Conservation (phyloP, 2,113 vertebrate genomes). For the Fukomys damarensis region DNA sequence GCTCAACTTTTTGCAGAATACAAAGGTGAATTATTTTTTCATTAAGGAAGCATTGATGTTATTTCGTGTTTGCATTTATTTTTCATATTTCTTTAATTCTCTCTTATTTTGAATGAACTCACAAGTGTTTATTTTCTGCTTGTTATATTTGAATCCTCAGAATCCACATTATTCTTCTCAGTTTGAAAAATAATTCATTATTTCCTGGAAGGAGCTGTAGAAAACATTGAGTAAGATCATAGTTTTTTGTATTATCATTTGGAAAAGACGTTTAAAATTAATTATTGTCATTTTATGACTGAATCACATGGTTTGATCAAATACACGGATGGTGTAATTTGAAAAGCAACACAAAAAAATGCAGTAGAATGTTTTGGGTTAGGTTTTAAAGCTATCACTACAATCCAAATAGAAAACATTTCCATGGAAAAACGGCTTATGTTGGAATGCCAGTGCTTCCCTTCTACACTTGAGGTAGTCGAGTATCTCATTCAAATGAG, state of each 20-base stretch:
- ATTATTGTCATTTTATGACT: background rate
- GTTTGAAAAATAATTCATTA: background rate
- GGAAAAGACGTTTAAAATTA: background rate
- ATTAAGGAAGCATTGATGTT: background rate
- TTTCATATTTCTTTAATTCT: background rate
- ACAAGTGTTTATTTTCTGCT: background rate
- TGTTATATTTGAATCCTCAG: background rate
- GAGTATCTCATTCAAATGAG: background rate
- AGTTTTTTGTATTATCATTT: background rate
- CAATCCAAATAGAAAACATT: slow-evolving; percentile 14
- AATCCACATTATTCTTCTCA: background rate
- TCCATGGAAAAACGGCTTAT: background rate
- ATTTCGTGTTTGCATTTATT: background rate
- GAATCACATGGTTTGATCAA: background rate
- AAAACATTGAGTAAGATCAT: background rate
- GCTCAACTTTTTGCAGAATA: background rate
- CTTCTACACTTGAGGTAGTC: slow-evolving; percentile 20
- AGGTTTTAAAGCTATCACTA: background rate
- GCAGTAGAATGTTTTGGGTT: background rate
- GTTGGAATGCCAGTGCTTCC: background rate
- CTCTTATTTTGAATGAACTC: background rate
- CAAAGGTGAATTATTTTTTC: background rate
- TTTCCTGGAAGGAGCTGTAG: background rate
- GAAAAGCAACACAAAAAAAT: background rate
- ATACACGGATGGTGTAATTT: background rate